Evolutionary conservation across 2,888 invertebrate genomes (phyloP).

Genomic region (Nemotelus nigrinus): DNA sequence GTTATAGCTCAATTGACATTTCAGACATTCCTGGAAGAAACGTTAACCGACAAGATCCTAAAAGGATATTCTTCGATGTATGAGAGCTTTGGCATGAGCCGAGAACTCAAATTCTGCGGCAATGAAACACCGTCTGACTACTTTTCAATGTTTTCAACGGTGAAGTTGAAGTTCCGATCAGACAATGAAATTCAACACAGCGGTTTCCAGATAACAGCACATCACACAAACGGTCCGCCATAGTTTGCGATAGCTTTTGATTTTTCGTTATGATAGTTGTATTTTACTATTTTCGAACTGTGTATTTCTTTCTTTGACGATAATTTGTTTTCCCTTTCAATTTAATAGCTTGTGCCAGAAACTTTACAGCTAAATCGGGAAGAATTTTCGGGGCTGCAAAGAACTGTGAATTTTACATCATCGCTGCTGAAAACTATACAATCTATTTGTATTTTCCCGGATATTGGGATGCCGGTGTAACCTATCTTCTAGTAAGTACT

Average conservation of each 20-base stretch:
- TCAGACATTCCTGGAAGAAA: not conserved
- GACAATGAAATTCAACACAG: slow-evolving; percentile 65
- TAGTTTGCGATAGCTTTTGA: not conserved
- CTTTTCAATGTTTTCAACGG: slow-evolving; percentile 59
- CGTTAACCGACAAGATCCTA: not conserved
- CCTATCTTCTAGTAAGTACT: slow-evolving; percentile 38
- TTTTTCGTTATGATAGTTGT: not conserved
- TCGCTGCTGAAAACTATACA: slow-evolving; percentile 72
- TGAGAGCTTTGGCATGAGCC: slow-evolving; percentile 52
- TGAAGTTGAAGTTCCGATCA: slow-evolving; percentile 60
- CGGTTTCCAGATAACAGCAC: slow-evolving; percentile 73
- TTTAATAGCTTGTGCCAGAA: slow-evolving; percentile 66
- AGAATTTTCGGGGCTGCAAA: slow-evolving; percentile 66
- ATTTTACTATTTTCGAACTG: not conserved
- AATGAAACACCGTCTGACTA: slow-evolving; percentile 64
- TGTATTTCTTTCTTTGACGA: not conserved
- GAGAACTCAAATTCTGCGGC: slow-evolving; percentile 61
- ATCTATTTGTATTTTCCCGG: slow-evolving; percentile 74
- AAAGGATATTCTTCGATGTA: not conserved
- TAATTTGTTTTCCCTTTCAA: not conserved
- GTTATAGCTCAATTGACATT: not conserved
- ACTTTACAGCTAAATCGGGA: slow-evolving; percentile 75
- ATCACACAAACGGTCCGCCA: slow-evolving; percentile 65
- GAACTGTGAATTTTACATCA: slow-evolving; percentile 73
- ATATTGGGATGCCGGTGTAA: slow-evolving; percentile 62